phyloP scores from a whole-genome alignment of 2,888 invertebrate species.

The Ryuthela nishihirai region DNA sequence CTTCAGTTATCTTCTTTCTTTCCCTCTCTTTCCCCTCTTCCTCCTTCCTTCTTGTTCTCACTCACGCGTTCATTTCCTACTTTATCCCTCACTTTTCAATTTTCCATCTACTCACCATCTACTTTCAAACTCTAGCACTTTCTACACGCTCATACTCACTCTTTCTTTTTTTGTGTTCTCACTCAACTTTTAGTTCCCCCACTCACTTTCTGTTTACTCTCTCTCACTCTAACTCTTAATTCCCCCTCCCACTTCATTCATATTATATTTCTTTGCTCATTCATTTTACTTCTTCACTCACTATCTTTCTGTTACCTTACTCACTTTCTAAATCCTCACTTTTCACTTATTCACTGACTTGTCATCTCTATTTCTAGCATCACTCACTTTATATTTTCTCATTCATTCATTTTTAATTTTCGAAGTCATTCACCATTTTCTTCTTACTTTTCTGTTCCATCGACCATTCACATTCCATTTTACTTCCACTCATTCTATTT shows the following conservation, averaged over 20 bases:
- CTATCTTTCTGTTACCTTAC: background rate
- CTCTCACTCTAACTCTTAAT: background rate
- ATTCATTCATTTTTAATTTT: background rate
- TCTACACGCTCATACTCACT: background rate
- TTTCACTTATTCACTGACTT: background rate
- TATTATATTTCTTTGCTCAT: too few relatives aligned
- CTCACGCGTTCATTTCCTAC: background rate
- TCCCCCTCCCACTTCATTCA: background rate
- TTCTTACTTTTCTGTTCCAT: background rate
- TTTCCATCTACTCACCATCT: background rate
- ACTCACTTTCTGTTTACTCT: background rate
- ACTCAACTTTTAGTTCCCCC: background rate
- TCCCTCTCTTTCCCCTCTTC: background rate
- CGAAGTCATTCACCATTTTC: background rate
- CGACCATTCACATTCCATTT: background rate
- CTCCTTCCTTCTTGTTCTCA: background rate
- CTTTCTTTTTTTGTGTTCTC: background rate
- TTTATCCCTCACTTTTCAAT: background rate
- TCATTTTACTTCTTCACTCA: background rate
- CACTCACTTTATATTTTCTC: background rate
- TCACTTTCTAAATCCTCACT: background rate
- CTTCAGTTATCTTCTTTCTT: background rate
- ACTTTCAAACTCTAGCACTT: background rate
- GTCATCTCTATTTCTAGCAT: background rate
- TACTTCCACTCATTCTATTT: background rate